Conservation (phyloP, 2,888 invertebrate species). For the Rhagophthalmus giganteus region DNA sequence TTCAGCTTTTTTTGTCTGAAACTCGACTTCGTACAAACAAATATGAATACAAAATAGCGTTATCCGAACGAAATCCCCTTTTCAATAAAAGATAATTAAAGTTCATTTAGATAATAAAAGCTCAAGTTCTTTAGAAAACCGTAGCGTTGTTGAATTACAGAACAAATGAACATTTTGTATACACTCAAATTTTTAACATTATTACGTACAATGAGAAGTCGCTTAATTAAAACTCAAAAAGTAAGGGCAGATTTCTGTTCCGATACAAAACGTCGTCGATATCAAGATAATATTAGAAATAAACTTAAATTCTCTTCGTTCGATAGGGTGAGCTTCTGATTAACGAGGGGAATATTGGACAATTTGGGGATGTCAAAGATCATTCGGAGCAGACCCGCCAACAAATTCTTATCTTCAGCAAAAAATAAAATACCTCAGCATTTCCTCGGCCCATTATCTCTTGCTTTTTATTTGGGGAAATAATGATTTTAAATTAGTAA, state of each 20-base stretch:
- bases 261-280: conserved; percentile 2
- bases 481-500: neutral
- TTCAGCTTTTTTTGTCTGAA: neutral
- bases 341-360: conserved; percentile 31
- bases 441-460: conserved; percentile 23
- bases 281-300: conserved; percentile 6
- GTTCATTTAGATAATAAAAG: neutral
- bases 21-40: neutral
- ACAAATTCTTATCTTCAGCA: conserved; percentile 30
- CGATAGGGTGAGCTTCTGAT: conserved; percentile 28
- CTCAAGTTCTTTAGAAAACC: neutral
- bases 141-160: neutral
- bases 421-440: conserved; percentile 29
- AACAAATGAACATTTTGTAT: neutral
- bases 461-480: conserved; percentile 14
- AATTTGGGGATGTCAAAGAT: conserved; percentile 28
- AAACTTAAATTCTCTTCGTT: conserved; percentile 19
- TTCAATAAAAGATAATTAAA: neutral
- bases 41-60: neutral
- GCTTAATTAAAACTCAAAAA: neutral
- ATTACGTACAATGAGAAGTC: neutral
- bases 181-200: neutral
- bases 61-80: neutral
- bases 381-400: conserved; percentile 26
- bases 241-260: neutral